Base-by-base conservation (phyloP, 37 sponge, comb jelly and placozoan genomes). In the Hormiphora californensis region DNA sequence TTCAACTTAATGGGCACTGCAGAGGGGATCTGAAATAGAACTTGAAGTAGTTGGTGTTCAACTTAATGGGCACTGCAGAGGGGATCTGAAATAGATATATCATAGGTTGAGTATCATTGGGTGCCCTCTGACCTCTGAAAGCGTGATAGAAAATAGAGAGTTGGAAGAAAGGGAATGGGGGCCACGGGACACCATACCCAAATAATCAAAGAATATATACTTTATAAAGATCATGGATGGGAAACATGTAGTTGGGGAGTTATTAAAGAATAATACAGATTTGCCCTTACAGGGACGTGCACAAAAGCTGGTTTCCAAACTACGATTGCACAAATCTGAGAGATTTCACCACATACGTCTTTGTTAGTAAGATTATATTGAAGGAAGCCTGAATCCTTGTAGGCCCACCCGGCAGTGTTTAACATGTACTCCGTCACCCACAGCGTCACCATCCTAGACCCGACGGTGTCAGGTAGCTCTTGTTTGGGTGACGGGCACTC, bases 381-480 rank as follows among this genome's bases (percentile, higher is more conserved):
- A 4, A 73, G 81, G 49, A 73, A 73, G 11, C 81, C 81, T n/a
- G 81, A 44, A 1, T 9, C 12, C 81, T 73, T 44, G 81, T 73
- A 73, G 25, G 81, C 81, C 27, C n/a, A 73, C 1, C 81, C 81
- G 23, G 46, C 46, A 21, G 81, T 40, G 81, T 73, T 73, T 30
- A 73, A 32, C 81, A 73, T 73, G 49, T 73, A 73, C 81, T 73
- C 81, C 21, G 81, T 73, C 4, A 73, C 43, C 81, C 81, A 73
- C 25, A 73, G 81, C 0, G 81, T 73, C n/a, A 73, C 49, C 81
- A 73, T 73, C 46, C 49, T 39, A 73, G 39, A 27, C 19, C 17
- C 44, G 11, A 39, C 44, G 12, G 49, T 73, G 21, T 25, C 35
- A 9, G 81, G 81, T 7, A 73, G 34, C 3, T 25, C 46, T 28